These are phyloP conservation scores for Mythimna ferrago DNA, from an alignment of 2,888 invertebrate genomes.

Conservation along the genomic window DNA sequence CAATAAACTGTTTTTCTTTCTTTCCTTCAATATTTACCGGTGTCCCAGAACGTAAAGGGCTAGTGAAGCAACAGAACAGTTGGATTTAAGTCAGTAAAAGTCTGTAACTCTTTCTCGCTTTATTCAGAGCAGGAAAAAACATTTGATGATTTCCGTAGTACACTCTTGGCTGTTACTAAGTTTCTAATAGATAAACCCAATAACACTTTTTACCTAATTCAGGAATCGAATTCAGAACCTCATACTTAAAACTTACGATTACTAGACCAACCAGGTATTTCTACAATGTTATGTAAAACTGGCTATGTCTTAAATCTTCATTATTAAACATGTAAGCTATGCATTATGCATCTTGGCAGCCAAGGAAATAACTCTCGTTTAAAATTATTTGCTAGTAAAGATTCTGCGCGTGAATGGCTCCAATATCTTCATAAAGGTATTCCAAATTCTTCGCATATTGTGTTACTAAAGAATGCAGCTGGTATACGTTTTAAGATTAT, in stretches of 20 bases:
- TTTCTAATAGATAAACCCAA: neutral
- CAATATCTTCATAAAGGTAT: neutral
- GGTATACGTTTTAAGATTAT: neutral
- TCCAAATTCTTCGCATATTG: neutral
- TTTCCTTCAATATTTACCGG: too few species aligned
- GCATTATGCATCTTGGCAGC: neutral
- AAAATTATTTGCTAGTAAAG: neutral
- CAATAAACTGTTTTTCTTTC: too few species aligned
- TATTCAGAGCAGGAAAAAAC: too few species aligned
- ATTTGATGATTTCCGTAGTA: too few species aligned
- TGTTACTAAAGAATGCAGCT: neutral
- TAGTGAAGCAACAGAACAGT: too few species aligned
- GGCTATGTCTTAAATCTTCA: neutral
- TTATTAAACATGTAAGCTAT: neutral
- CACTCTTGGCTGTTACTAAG: too few species aligned
- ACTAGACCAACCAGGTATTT: neutral
- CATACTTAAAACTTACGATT: neutral
- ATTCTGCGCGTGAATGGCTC: neutral
- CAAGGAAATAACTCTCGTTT: neutral
- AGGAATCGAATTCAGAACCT: neutral
- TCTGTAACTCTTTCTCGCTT: too few species aligned
- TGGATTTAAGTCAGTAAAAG: too few species aligned
- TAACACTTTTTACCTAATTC: neutral
- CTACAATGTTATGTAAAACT: neutral
- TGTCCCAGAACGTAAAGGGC: too few species aligned